Conservation (phyloP, 2,888 invertebrate species). For the Pheosia gnoma region DNA sequence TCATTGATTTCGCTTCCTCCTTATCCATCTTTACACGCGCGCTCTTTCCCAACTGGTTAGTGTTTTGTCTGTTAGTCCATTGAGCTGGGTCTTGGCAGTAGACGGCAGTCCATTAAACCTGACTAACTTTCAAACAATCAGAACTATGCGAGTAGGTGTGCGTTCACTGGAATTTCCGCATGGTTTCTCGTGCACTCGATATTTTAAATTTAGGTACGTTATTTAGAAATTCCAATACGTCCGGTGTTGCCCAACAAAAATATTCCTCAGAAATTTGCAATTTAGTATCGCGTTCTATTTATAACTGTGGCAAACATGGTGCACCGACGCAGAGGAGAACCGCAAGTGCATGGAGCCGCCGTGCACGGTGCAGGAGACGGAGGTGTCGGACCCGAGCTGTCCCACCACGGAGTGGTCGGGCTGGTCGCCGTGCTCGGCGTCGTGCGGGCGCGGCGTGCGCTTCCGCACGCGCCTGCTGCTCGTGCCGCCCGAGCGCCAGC, state of each 20-base stretch:
- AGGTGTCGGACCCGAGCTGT: conserved; percentile 85
- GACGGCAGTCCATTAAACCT: too few relatives aligned
- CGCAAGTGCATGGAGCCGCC: conserved; percentile 90
- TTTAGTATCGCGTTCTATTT: too few relatives aligned
- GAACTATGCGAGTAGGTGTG: too few relatives aligned
- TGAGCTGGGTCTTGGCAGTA: too few relatives aligned
- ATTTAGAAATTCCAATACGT: background rate
- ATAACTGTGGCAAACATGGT: too few relatives aligned
- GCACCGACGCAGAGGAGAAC: conserved; percentile 86
- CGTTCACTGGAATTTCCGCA: background rate
- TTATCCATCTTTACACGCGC: too few relatives aligned
- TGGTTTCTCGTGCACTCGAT: background rate
- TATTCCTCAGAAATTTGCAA: too few relatives aligned
- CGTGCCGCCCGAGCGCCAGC: conserved; percentile 86
- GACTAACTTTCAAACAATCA: too few relatives aligned
- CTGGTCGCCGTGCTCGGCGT: conserved; percentile 96
- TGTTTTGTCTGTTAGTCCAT: too few relatives aligned
- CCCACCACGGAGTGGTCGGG: conserved; percentile 95
- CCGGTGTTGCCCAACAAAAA: background rate
- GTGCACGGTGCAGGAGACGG: conserved; percentile 82
- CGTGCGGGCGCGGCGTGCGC: conserved; percentile 92
- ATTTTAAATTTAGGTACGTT: background rate
- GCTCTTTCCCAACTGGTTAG: too few relatives aligned
- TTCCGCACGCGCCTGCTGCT: conserved; percentile 88
- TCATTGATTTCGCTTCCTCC: too few relatives aligned